These are phyloP conservation scores for Cerastis leucographa DNA, from an alignment of 2,888 invertebrate species.

Conservation along the genomic window DNA sequence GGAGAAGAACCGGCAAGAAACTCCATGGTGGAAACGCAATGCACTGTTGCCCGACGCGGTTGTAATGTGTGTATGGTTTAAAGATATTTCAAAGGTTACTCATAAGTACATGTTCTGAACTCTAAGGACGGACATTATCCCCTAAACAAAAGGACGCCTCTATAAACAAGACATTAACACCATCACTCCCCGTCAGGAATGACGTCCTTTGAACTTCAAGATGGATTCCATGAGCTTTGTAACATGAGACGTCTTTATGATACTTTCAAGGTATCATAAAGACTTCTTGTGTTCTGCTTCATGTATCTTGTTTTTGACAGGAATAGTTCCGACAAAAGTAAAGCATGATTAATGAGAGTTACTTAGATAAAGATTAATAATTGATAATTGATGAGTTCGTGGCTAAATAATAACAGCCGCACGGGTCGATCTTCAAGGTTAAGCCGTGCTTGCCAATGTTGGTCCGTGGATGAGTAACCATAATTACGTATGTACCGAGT, in stretches of 20 bases:
- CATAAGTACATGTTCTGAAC: neutral
- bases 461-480: too few species aligned
- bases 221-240: neutral
- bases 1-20: too few species aligned
- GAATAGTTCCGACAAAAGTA: neutral
- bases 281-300: too few species aligned
- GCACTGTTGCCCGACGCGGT: too few species aligned
- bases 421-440: too few species aligned
- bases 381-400: too few species aligned
- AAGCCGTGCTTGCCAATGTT: too few species aligned
- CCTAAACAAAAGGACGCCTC: neutral
- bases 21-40: too few species aligned
- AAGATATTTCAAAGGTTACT: neutral
- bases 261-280: too few species aligned
- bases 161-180: neutral
- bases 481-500: too few species aligned
- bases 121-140: neutral
- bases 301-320: neutral
- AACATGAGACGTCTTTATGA: neutral
- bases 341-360: neutral
- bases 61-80: neutral
- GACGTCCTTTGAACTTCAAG: slow-evolving; percentile 2
- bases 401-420: too few species aligned
- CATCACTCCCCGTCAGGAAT: too few species aligned
- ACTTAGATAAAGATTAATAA: neutral